Evolutionary conservation across 1,140 invertebrate genomes (phyloP), one percentile per base, ranked within the genome.

Genomic region (Centruroides vittatus): DNA sequence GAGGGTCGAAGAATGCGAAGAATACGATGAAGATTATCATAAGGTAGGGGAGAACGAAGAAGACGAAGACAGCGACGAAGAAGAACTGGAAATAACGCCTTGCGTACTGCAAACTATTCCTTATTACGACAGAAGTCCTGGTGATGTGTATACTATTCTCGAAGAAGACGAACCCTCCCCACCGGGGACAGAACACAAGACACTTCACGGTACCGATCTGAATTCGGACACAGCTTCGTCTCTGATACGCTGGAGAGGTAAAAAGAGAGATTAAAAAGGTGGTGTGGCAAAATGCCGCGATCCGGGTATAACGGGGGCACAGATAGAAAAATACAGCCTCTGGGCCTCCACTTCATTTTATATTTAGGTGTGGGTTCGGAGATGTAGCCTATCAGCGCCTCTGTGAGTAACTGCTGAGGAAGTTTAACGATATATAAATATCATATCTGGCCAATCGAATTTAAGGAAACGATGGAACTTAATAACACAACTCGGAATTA

Each of bases 111-210:
- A 58, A 41, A 53, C 69, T 49, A 64, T 71, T 60, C 64, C 69
- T 34, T 73, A 71, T 69, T 77, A 75, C 66, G 76, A 78, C 62
- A 75, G 76, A 63, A 78, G 73, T 67, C 75, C 75, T 6, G 76
- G 76, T 11, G 78, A 78, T 64, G 77, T 79, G 9, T 79, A 79
- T 66, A 78, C 78, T 36, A 79, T 79, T 59, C 76, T 74, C 11
- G 78, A 79, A 66, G 78, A 78, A 63, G 78, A 78, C 61, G 77
- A 78, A 58, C 77, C 77, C 5, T 78, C 74, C 13, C 72, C 74
- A 10, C 60, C 69, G 70, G 9, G 75, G 76, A 60, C 73, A 73
- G 58, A 78, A 75, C 35, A 78, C 74, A 59, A 75, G 74, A 63
- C 70, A 71, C 60, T 70, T 5, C 63, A 66, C 47, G 75, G 58